Base-by-base conservation (phyloP, 30 jellyfish, hydroid and myxozoan species). In the Cassiopea xamachana region DNA sequence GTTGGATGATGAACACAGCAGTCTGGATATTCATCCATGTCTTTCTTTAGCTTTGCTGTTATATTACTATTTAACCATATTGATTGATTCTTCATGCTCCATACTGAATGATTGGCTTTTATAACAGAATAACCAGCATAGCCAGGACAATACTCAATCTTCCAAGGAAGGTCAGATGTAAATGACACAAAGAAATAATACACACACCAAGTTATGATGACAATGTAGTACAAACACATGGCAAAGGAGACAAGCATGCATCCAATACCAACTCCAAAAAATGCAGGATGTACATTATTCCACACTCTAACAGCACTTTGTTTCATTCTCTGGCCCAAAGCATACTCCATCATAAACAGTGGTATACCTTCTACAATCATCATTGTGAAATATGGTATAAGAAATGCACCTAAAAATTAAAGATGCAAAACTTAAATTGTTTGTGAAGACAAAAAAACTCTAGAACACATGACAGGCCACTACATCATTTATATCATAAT, bases 281-380 rank as follows among this genome's bases (percentile, higher is more conserved):
- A 94, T 44, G 90, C 98, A 10, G 98, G 98, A 67, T 94, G 98
- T 10, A 94, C 96, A 69, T 90, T 94, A 60, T 81, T 94, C 97
- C 97, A 94, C 19, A 97, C 94, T 18, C 93, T 69, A 44, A 94
- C 98, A 7, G 98, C 98, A 85, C 96, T 85, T 73, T 94, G 97
- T 73, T 94, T 90, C 98, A 94, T 94, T 48, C 98, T 73, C 81
- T 94, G 98, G n/a, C 98, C 98, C 62, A 94, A 92, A 1, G 98
- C 97, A 74, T 90, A 94, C 72, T 94, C 98, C 97, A 94, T 94
- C 47, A 94, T 62, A 68, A 94, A 94, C 73, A 94, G 71, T 2
- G 98, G 98, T 46, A 94, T 84, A 18, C 98, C 98, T 82, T 94
- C 98, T 15, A 94, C 73, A 1, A 94, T n/a, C 98, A 94, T 94